phyloP scores from a whole-genome alignment of 2,888 invertebrate genomes.

The Metalampra italica region DNA sequence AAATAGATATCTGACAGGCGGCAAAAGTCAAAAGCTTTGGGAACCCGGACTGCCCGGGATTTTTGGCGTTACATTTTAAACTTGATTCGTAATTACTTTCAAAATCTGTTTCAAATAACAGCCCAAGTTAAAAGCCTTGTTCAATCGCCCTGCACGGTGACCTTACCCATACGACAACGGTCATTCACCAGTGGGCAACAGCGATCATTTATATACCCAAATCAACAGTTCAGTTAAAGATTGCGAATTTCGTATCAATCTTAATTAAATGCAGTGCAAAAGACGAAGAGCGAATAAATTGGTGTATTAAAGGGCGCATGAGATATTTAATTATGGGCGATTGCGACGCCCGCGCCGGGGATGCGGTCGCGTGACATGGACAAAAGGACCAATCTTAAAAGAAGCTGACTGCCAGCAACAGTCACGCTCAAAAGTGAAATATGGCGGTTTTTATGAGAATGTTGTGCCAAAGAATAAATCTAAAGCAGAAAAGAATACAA shows the following conservation, averaged over 20 bases:
- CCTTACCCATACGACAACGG: slow-evolving; percentile 9
- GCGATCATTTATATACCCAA: slow-evolving; percentile 38
- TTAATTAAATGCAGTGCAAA: slow-evolving; percentile 63
- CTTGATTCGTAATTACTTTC: too few relatives aligned
- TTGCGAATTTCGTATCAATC: slow-evolving; percentile 61
- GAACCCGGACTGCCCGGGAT: too few relatives aligned
- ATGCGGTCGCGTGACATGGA: slow-evolving; percentile 63
- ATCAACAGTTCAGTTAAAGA: slow-evolving; percentile 41
- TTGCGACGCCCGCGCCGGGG: slow-evolving; percentile 58
- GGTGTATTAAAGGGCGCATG: slow-evolving; percentile 65
- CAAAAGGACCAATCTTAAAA: slow-evolving; percentile 50
- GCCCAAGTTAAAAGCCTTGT: too few relatives aligned
- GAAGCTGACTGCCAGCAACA: slow-evolving; percentile 33
- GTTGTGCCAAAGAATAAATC: too few relatives aligned
- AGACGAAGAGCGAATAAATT: slow-evolving; percentile 63
- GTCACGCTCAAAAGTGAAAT: slow-evolving; percentile 20
- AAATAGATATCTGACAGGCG: too few relatives aligned
- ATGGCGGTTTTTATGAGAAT: too few relatives aligned
- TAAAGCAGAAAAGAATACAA: too few relatives aligned
- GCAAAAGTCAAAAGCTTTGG: too few relatives aligned
- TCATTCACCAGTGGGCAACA: slow-evolving; percentile 38
- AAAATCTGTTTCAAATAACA: too few relatives aligned
- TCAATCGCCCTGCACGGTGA: neutral
- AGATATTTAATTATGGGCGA: slow-evolving; percentile 73
- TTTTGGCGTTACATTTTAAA: too few relatives aligned